A percentile compares a stretch with the other conserved stretches of the same genome.
Conservation (phyloP, 2,888 invertebrate genomes). For the Parnassius orleans region DNA sequence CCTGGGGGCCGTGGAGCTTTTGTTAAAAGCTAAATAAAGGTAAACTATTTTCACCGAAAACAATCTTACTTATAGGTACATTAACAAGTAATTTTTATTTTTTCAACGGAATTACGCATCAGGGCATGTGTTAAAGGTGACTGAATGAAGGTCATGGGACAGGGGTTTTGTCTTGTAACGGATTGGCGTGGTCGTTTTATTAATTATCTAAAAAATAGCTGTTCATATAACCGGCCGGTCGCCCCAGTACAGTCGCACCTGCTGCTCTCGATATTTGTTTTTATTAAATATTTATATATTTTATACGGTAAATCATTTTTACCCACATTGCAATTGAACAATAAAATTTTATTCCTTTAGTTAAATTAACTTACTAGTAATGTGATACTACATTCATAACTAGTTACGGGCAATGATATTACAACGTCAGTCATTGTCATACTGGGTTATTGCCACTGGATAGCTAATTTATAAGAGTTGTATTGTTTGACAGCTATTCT, state of each 20-base stretch:
- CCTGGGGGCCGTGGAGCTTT: conserved; percentile 75
- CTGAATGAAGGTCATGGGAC: conserved; percentile 63
- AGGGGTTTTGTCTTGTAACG: conserved; percentile 47
- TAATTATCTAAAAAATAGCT: conserved; percentile 64
- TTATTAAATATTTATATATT: conserved; percentile 37
- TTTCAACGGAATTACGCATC: conserved; percentile 68
- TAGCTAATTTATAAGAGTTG: conserved; percentile 10
- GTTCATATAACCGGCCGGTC: conserved; percentile 58
- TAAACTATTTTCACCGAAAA: conserved; percentile 73
- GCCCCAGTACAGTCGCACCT: conserved; percentile 47
- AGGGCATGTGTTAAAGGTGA: conserved; percentile 39
- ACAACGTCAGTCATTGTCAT: conserved; percentile 37
- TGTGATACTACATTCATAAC: conserved; percentile 40
- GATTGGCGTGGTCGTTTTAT: conserved; percentile 67
- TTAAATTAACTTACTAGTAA: conserved; percentile 38
- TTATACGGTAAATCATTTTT: conserved; percentile 19
- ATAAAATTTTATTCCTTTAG: conserved; percentile 30
- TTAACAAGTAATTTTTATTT: conserved; percentile 74
- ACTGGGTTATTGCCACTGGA: conserved; percentile 29
- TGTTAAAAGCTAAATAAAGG: conserved; percentile 79
- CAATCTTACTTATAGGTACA: conserved; percentile 75
- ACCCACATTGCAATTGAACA: background rate
- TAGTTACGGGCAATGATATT: conserved; percentile 30
- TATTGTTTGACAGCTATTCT: conserved; percentile 11
- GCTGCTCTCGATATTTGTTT: conserved; percentile 44